Evolutionary conservation across 2,113 vertebrate species (phyloP).

Genomic region (Pteruthius melanotis): DNA sequence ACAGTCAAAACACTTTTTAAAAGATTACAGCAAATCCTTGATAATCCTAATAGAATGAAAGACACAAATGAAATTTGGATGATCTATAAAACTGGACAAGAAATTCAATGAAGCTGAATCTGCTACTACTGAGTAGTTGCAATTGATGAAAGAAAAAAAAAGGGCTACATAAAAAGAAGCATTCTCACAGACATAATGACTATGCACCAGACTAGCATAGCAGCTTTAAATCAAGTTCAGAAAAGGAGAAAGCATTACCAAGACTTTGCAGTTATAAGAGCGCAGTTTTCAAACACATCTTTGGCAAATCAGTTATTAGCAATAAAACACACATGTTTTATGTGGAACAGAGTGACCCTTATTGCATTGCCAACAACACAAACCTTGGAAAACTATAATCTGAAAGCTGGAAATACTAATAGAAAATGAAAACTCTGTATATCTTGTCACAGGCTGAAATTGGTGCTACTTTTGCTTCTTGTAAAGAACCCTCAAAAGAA

Average conservation of each 20-base stretch:
- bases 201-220: neutral
- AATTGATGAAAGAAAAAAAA: neutral
- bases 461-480: neutral
- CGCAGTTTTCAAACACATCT: neutral
- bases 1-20: neutral
- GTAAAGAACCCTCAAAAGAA: neutral
- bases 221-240: neutral
- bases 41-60: neutral
- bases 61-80: neutral
- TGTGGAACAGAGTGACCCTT: neutral
- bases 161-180: neutral
- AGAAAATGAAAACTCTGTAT: neutral
- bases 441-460: neutral
- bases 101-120: neutral
- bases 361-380: neutral
- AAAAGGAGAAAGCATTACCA: neutral
- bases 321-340: neutral
- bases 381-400: neutral
- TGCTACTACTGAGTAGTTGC: neutral
- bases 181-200: neutral
- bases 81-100: neutral
- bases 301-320: slow-evolving; percentile 1
- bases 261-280: neutral
- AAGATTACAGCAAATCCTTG: neutral
- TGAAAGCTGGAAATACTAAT: neutral